These are phyloP conservation scores for Cepaea nemoralis DNA, from an alignment of 1,140 invertebrate genomes.

Conservation along the genomic window DNA sequence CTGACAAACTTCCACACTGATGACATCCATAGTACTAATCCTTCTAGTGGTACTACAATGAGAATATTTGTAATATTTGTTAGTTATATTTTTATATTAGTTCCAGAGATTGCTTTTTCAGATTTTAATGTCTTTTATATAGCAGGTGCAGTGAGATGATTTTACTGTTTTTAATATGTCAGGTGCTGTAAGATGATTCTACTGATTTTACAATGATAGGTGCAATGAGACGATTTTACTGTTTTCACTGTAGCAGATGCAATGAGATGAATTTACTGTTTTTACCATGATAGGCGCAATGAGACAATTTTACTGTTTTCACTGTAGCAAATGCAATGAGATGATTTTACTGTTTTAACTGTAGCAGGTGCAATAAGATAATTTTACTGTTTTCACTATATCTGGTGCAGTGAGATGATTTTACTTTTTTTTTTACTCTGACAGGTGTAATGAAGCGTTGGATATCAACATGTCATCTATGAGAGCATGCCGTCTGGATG, in stretches of 20 bases:
- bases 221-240: background rate
- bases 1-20: too few relatives aligned
- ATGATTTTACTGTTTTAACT: too few relatives aligned
- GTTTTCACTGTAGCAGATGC: too few relatives aligned
- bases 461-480: conserved; percentile 20
- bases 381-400: background rate
- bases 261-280: too few relatives aligned
- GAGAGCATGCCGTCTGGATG: conserved; percentile 17
- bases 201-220: background rate
- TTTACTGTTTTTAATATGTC: background rate
- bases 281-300: background rate
- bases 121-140: too few relatives aligned
- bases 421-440: background rate
- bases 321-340: too few relatives aligned
- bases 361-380: background rate
- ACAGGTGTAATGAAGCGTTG: conserved; percentile 23
- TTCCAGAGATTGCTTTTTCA: too few relatives aligned
- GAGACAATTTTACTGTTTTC: background rate
- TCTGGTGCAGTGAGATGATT: background rate
- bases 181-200: background rate
- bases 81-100: too few relatives aligned
- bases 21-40: too few relatives aligned
- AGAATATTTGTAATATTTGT: too few relatives aligned
- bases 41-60: too few relatives aligned
- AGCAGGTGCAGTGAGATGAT: too few relatives aligned